A percentile compares a stretch with the other conserved stretches of the same genome.
phyloP scores from a whole-genome alignment of 1,140 invertebrate species.

The Bilobella aurantiaca region DNA sequence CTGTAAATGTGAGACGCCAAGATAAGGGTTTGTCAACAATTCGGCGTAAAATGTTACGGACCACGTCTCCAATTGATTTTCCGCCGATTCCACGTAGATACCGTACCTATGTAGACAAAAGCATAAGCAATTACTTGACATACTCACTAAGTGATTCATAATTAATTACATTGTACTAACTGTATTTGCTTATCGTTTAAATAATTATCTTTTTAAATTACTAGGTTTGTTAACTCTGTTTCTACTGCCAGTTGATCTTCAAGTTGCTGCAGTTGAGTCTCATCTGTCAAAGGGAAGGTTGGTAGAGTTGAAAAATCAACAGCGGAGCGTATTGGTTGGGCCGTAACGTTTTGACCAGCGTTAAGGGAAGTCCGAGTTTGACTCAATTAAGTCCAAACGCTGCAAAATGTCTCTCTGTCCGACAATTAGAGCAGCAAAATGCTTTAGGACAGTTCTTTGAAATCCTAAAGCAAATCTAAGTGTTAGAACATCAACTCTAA shows the following conservation, averaged over 20 bases:
- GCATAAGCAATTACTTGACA: background rate
- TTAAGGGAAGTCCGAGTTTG: background rate
- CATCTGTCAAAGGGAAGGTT: no score
- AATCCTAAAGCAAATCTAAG: no score
- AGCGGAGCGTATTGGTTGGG: no score
- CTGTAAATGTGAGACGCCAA: background rate
- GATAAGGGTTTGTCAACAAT: background rate
- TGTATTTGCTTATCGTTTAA: background rate
- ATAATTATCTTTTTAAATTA: no score
- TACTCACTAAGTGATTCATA: background rate
- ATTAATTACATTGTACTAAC: background rate
- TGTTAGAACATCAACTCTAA: no score
- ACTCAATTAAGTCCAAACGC: background rate
- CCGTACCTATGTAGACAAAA: background rate
- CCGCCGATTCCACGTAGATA: background rate
- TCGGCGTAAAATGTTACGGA: background rate
- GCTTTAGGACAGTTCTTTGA: background rate
- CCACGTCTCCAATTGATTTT: background rate
- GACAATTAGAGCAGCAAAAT: background rate
- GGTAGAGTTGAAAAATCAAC: background rate
- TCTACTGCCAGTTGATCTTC: no score
- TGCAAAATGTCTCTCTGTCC: background rate
- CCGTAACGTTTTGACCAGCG: background rate
- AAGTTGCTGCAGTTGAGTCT: no score
- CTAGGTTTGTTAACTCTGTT: no score